These are phyloP conservation scores for Setophaga kirtlandii DNA, from an alignment of 2,113 vertebrate species.

Conservation along the genomic window DNA sequence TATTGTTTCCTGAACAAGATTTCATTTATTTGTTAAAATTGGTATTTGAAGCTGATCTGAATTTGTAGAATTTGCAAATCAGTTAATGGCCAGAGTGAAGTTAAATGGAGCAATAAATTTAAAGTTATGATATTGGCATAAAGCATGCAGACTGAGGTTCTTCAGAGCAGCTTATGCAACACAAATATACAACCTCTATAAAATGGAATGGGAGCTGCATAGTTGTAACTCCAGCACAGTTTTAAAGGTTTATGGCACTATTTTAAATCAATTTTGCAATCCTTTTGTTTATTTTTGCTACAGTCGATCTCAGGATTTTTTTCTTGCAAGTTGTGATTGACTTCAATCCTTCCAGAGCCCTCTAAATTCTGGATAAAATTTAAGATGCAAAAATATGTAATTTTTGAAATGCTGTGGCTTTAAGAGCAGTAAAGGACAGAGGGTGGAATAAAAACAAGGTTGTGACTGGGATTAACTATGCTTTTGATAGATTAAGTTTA, in stretches of 20 bases:
- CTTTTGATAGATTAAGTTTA: not conserved
- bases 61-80: not conserved
- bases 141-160: not conserved
- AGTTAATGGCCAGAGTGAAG: not conserved
- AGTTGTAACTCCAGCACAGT: not conserved
- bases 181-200: not conserved
- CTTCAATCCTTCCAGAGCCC: not conserved
- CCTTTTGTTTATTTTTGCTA: not conserved
- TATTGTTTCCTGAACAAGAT: not conserved
- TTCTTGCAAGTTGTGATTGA: not conserved
- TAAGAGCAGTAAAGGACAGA: not conserved
- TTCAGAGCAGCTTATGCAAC: not conserved
- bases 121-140: not conserved
- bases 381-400: not conserved
- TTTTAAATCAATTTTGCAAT: not conserved
- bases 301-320: not conserved
- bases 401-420: not conserved
- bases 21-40: not conserved
- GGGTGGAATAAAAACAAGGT: not conserved
- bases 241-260: not conserved
- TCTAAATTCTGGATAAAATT: not conserved
- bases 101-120: not conserved
- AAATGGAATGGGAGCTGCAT: not conserved
- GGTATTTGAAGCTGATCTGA: not conserved
- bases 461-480: not conserved